Evolutionary conservation across 2,797 vertebrate genomes (phyloP), one percentile per base, ranked within the genome.

Genomic region (Acanthurus leucopareius): DNA sequence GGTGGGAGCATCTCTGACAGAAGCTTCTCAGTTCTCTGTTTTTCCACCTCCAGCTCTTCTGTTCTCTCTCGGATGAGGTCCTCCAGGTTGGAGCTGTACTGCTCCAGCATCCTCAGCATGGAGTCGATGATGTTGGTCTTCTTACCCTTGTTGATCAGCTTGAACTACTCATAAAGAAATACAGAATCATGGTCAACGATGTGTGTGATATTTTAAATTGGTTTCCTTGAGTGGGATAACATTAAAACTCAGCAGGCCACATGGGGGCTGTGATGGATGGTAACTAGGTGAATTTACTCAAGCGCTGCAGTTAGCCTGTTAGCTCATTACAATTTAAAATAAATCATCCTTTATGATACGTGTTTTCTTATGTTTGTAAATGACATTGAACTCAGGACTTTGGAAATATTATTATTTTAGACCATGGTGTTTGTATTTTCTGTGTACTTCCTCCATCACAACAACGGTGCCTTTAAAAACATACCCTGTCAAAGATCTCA

Each of bases 51-150:
- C 86, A 96, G 91, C 89, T 96, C 95, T 73, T 96, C 96, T 0
- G 95, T 96, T 63, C 96, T 88, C 88, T 96, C 96, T 58, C 95
- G 91, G 72, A 96, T 96, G 58, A 96, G 92, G 62, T 96, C 96
- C 82, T 96, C 96, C 65, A 96, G 91, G 84, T 96, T 96, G 60
- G 96, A 96, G 77, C 95, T 96, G 88, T 96, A 96, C 91, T 96
- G 96, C 88, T 96, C 96, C 87, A 96, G 81, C 95, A 96, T 96
- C 66, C 96, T 92, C 87, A 96, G 84, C 96, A 96, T 96, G 32
- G 96, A 96, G 88, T 96, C 96, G 2, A 96, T 96, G 73, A 96
- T 96, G 89, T 96, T 96, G 35, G 96, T 96, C 91, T 96, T 96
- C 83, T 96, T 96, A 11, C 96, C 96, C 79, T 96, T 96, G 92